These are phyloP conservation scores for Dicrurus megarhynchus DNA, from an alignment of 2,113 vertebrate species.

Conservation along the genomic window DNA sequence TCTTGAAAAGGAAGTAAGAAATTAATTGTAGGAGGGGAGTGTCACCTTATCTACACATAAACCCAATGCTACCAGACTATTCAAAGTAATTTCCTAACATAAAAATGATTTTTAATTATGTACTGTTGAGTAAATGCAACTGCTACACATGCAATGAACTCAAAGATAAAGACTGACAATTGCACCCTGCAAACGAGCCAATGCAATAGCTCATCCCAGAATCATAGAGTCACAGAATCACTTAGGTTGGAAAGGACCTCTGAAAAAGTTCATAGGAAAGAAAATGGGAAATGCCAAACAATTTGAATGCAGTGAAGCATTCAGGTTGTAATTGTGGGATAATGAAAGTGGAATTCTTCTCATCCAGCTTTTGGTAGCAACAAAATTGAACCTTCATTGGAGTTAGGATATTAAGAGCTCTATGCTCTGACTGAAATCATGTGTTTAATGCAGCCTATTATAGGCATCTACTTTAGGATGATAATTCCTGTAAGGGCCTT, in stretches of 20 bases:
- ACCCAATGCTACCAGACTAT: not conserved
- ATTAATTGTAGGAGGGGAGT: not conserved
- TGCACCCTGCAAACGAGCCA: not conserved
- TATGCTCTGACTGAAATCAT: not conserved
- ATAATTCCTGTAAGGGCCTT: not conserved
- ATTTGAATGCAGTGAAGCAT: not conserved
- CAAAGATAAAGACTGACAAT: not conserved
- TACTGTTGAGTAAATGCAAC: not conserved
- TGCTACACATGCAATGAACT: not conserved
- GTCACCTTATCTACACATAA: not conserved
- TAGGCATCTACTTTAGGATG: not conserved
- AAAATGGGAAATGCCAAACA: not conserved
- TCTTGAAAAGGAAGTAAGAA: constrained; percentile 54
- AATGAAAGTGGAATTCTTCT: not conserved
- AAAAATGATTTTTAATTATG: not conserved
- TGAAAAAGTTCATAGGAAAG: not conserved
- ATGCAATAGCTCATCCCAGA: not conserved
- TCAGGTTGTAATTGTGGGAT: not conserved
- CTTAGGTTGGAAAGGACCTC: not conserved
- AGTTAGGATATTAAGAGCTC: not conserved
- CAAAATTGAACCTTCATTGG: not conserved
- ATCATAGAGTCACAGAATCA: not conserved
- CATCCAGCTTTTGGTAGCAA: not conserved
- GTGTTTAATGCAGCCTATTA: not conserved
- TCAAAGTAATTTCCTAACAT: not conserved